A percentile compares a stretch with the other conserved stretches of the same genome.
Evolutionary conservation across 2,797 vertebrate genomes (phyloP).

Genomic region (Agapornis canus): DNA sequence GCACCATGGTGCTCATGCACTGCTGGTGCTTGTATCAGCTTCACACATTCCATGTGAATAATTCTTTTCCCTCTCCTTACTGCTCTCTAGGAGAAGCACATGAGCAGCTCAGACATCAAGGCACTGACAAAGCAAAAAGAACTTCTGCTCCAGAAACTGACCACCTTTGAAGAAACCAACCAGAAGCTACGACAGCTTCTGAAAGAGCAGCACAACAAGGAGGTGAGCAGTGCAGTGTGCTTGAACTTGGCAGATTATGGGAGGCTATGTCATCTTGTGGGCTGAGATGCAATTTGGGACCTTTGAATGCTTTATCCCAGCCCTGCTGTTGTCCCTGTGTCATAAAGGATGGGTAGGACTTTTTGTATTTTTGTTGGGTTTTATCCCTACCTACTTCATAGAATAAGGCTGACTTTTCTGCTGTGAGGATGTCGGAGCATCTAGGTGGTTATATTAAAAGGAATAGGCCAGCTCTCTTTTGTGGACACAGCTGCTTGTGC

Average conservation of each 20-base stretch:
- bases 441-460: background rate
- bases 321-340: background rate
- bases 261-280: background rate
- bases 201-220: slow-evolving; percentile 82
- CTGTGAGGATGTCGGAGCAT: background rate
- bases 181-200: slow-evolving; percentile 84
- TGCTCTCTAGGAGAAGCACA: slow-evolving; percentile 77
- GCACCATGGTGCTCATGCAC: background rate
- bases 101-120: slow-evolving; percentile 82
- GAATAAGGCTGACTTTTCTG: background rate
- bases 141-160: slow-evolving; percentile 88
- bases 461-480: background rate
- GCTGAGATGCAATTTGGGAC: background rate
- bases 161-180: slow-evolving; percentile 89
- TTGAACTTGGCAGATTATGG: background rate
- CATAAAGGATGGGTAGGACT: background rate
- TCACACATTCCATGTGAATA: background rate
- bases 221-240: slow-evolving; percentile 77
- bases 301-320: background rate
- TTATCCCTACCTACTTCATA: background rate
- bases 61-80: background rate
- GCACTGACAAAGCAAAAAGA: slow-evolving; percentile 85
- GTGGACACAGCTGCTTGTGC: background rate
- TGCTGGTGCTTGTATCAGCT: background rate
- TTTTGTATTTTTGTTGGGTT: background rate